Evolutionary conservation across 2,888 invertebrate species (phyloP), one percentile per base, ranked within the genome.

Genomic region (Drosophila differens): DNA sequence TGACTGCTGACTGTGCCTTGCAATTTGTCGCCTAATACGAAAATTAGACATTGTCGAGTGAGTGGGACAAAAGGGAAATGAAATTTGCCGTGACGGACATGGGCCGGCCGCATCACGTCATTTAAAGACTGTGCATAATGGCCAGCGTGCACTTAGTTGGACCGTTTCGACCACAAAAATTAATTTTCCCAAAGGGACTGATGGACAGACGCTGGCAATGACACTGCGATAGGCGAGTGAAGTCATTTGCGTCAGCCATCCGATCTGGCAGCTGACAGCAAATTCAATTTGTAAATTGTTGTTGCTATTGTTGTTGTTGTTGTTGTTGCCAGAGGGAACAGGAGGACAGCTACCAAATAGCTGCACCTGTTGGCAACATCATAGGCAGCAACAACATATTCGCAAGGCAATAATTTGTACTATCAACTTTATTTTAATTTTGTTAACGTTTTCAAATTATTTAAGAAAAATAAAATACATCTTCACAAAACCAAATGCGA

Each of bases 201-300:
- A 51, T 30, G 70, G 70, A 70, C 60, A 47, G 39, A 41, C 37
- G 33, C 57, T 71, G 71, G 58, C 73, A 67, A 37, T 59, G 71
- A 70, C 76, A 62, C 28, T 61, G 80, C 37, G 63, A 70, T 58
- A 62, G 68, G 62, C 66, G 52, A 67, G n/a, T 39, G 58, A 51
- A 80, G 85, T 87, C 90, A 85, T 89, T 85, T 85, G 90, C 85
- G 85, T 85, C 85, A 89, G 81, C 74, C 85, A 89, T 87, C 88
- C 85, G 70, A 89, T 85, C 81, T 77, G 78, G 69, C 88, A 87
- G 85, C 85, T 85, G 85, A 89, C 90, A 85, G 74, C 68, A 85
- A 89, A 85, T 85, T 85, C 85, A 85, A 85, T 89, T 85, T 85
- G 85, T 70, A 82, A 63, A 82, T 67, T 82, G 69, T 74, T 82